Evolutionary conservation across 2,113 vertebrate species (phyloP), one percentile per base, ranked within the genome.

Genomic region (Cyanistes caeruleus): DNA sequence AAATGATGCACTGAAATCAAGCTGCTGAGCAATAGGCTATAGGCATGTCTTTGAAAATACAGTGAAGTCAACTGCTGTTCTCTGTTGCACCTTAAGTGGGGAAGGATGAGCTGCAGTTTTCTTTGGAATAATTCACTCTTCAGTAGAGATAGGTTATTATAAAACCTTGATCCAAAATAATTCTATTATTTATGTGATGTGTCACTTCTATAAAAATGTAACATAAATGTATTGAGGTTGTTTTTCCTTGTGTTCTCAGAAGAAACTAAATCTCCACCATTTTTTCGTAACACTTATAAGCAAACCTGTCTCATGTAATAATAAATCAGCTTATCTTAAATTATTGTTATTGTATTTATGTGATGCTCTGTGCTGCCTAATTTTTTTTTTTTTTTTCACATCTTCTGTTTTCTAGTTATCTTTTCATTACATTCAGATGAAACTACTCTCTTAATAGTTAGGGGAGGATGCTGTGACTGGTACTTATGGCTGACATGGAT

Each of bases 131-230:
- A 90, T 88, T 95, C 72, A 91, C 35, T 70, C 55, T 77, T 84
- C 51, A 17, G 33, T 28, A 70, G 35, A 90, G 75, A 80, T 55
- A 73, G 74, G 55, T 88, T 94, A 89, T 80, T 95, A 77, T 64
- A 88, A 86, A 90, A 69, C 55, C 44, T 95, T 55, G 27, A 85
- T 74, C 43, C 51, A 77, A 46, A 89, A 76, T 94, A 87, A 91
- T 88, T 77, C 48, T 88, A 51, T 85, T 93, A 80, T 88, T 95
- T 85, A 83, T 70, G 49, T 79, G 52, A 44, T 83, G 52, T 86
- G 75, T 85, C 82, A 55, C 82, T 88, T 93, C 85, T 91, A 80
- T 94, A 77, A 96, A 93, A 95, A 78, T 53, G 51, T 76, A 82
- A 30, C 25, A 21, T 73, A 82, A 83, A 93, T 63, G 41, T 77